These are phyloP conservation scores for Torymus aiolomorphi DNA, from an alignment of 2,888 invertebrate genomes.

Conservation along the genomic window DNA sequence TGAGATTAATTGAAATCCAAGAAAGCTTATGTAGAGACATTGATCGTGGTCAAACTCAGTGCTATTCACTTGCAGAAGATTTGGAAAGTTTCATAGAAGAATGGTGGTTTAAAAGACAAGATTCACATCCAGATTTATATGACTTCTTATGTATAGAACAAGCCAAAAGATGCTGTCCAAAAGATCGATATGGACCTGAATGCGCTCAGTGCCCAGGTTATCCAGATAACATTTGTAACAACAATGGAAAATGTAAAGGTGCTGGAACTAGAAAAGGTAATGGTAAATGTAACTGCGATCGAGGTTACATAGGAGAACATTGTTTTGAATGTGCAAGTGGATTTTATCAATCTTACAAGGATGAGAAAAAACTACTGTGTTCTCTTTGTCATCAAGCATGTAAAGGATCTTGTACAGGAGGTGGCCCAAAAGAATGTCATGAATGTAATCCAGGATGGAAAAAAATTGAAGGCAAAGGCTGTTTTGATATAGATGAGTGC, in stretches of 20 bases:
- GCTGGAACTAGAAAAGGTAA: constrained; percentile 95
- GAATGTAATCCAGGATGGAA: constrained; percentile 85
- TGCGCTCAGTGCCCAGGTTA: constrained; percentile 89
- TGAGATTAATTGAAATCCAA: constrained; percentile 93
- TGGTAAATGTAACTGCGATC: constrained; percentile 91
- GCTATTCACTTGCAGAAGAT: constrained; percentile 89
- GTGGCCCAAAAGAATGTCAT: constrained; percentile 82
- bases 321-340: constrained; percentile 88
- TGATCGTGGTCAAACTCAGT: constrained; percentile 84
- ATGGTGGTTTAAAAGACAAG: constrained; percentile 89
- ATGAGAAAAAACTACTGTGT: constrained; percentile 85
- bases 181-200: constrained; percentile 87
- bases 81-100: constrained; percentile 89
- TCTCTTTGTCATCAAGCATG: constrained; percentile 89
- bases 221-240: constrained; percentile 85
- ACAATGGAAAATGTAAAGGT: constrained; percentile 90
- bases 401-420: constrained; percentile 84
- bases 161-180: constrained; percentile 88
- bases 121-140: constrained; percentile 80
- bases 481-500: constrained; percentile 92
- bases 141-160: constrained; percentile 88
- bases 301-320: constrained; percentile 82
- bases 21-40: constrained; percentile 89
- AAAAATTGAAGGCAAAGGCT: constrained; percentile 85
- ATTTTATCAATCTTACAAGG: constrained; percentile 85